Conservation (phyloP, 53 echinoderm and acorn worm species). For the Actinopyga echinites region DNA sequence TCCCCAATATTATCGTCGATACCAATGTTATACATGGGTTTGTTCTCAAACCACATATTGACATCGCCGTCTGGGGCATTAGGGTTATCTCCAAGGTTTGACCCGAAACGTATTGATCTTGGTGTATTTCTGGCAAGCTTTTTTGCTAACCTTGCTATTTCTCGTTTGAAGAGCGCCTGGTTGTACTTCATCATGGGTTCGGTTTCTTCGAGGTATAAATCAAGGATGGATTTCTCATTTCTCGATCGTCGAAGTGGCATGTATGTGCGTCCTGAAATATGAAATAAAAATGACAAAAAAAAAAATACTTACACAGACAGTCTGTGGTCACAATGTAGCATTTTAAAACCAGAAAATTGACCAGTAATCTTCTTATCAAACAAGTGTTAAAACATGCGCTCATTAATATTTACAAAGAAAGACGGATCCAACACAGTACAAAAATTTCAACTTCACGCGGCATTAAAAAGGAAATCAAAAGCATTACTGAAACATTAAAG, state of each 20-base stretch:
- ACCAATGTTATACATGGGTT: slow-evolving; percentile 35
- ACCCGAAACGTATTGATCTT: background rate
- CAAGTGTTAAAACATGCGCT: too few species aligned
- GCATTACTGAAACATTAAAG: too few species aligned
- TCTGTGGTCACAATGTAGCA: too few species aligned
- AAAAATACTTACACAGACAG: too few species aligned
- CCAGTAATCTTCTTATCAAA: too few species aligned
- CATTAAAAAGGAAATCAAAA: too few species aligned
- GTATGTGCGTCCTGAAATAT: background rate
- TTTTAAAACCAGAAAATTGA: too few species aligned
- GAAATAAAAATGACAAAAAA: background rate
- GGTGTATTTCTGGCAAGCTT: slow-evolving; percentile 12
- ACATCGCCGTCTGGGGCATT: slow-evolving; percentile 19
- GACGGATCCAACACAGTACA: too few species aligned
- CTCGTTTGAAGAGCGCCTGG: background rate
- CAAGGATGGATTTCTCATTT: background rate
- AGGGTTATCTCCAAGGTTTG: background rate
- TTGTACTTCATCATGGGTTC: background rate
- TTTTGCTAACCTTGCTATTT: slow-evolving; percentile 16
- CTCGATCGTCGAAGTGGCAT: background rate
- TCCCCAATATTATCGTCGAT: slow-evolving; percentile 30
- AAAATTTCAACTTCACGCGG: too few species aligned
- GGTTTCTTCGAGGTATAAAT: background rate
- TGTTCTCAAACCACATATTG: slow-evolving; percentile 36
- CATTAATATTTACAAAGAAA: too few species aligned